Evolutionary conservation across 2,888 invertebrate genomes (phyloP), one percentile per base, ranked within the genome.

Genomic region (Agonum fuliginosum): DNA sequence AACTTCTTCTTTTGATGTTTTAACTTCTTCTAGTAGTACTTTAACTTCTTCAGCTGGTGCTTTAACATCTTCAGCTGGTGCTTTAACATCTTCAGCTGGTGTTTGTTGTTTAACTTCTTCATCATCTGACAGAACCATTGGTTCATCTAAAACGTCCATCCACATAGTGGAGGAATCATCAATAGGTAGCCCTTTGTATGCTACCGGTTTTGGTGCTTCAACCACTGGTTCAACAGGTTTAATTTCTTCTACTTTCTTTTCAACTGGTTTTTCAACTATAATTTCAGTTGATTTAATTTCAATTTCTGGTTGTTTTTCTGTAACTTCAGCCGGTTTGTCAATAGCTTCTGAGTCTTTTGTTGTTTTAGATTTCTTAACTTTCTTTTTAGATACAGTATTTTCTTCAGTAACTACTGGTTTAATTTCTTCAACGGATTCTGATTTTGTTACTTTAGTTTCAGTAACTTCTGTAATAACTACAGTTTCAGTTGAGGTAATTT

Each of bases 91-190:
- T 46, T n/a, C n/a, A n/a, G n/a, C 24, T 48, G 48, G 20, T 46
- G 17, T 14, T 51, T 51, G 19, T 20, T 51, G 22, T 62, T 77
- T 54, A 37, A 30, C 8, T 27, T 83, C 82, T 46, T 83, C 82
- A 6, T 82, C 82, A 72, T 84, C 82, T 54, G 82, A 82, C n/a
- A 83, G 78, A 17, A 78, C 78, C 43, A 81, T 78, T 41, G 82
- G 81, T 78, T 81, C 80, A 43, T 81, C 80, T 46, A 86, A 70
- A 3, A 84, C 84, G 71, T 84, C 81, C 84, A 86, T 85, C 86
- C 86, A 86, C 78, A 82, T 80, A 77, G 82, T 82, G 19, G 84
- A 80, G 0, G 84, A 80, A 22, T 84, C 83, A 74, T 83, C 83
- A 41, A 83, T 74, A 8, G 83, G 82, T 14, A 82, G 79, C 20